Base-by-base conservation (phyloP, 35 echinoderm and acorn worm species). In the Diadema setosum region DNA sequence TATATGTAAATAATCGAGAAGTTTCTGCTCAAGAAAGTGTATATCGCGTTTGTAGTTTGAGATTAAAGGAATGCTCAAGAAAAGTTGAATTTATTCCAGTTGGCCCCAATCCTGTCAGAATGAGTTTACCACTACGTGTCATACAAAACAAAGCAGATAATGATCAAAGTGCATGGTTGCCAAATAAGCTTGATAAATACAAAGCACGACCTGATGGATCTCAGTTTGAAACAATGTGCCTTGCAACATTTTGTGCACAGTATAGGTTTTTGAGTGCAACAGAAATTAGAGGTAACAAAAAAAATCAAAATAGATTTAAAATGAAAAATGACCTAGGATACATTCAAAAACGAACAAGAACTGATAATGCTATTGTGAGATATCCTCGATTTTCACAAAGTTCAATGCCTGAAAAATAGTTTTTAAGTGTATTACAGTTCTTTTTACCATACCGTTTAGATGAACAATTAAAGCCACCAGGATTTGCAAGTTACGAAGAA, bases 1-100 rank as follows among this genome's bases (percentile, higher is more conserved):
- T 82, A 14, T 96, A 93, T 73, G 36, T 93, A 40, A 43, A 81
- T 4, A 63, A 96, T 57, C 48, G 86, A 45, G 94, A 96, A 27
- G 58, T 96, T 2, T 83, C 73, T 52, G 81, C 90, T 41, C 70
- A 93, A 83, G 90, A 89, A 70, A 85, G 84, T 49, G 70, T 88
- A 11, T 95, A 87, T 85, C 58, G 76, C 15, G 59, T 84, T 35
- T 29, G n/a, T 31, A 36, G 83, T 33, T 70, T 95, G 42, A 44
- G 42, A 5, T 81, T 90, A 31, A 84, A 57, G 64, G 29, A 73
- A 34, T 85, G 48, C 31, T 65, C 67, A 36, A 90, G 16, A n/a
- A n/a, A n/a, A n/a, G n/a, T n/a, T n/a, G n/a, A n/a, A n/a, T n/a
- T n/a, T n/a, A n/a, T n/a, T n/a, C n/a, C n/a, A n/a, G n/a, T n/a